Evolutionary conservation across 2,888 invertebrate genomes (phyloP).

Genomic region (Magallana nippona): DNA sequence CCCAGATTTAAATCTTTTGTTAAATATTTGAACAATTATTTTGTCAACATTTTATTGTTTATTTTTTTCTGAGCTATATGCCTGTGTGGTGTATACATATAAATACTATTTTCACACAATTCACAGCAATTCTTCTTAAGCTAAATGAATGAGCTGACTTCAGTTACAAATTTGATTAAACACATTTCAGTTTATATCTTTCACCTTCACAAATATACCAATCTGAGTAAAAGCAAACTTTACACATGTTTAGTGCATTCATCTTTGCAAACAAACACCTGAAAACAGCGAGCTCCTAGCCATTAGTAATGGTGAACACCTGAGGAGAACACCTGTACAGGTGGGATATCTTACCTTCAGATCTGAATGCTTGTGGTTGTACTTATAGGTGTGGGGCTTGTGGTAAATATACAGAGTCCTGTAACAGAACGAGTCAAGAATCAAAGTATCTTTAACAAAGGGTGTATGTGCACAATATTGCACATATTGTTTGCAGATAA

Average conservation of each 20-base stretch:
- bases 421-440: constrained; percentile 48
- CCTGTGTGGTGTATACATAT: too few species aligned
- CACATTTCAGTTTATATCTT: too few species aligned
- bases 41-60: too few species aligned
- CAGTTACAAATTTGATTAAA: too few species aligned
- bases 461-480: not conserved
- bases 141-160: too few species aligned
- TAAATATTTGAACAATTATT: not conserved
- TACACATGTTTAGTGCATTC: not conserved
- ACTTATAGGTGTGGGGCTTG: constrained; percentile 77
- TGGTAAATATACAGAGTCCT: constrained; percentile 79
- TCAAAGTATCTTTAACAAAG: constrained; percentile 31
- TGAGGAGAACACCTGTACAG: not conserved
- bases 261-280: not conserved
- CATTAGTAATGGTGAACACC: not conserved
- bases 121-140: too few species aligned
- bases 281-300: not conserved
- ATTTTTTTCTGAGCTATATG: too few species aligned
- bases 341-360: constrained; percentile 67
- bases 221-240: too few species aligned
- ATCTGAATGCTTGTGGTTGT: constrained; percentile 74
- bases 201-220: too few species aligned
- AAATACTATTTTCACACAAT: too few species aligned
- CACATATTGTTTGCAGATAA: not conserved
- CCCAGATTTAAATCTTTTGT: not conserved